These are phyloP conservation scores for Columbina picui DNA, from an alignment of 2,113 vertebrate genomes.

Conservation along the genomic window DNA sequence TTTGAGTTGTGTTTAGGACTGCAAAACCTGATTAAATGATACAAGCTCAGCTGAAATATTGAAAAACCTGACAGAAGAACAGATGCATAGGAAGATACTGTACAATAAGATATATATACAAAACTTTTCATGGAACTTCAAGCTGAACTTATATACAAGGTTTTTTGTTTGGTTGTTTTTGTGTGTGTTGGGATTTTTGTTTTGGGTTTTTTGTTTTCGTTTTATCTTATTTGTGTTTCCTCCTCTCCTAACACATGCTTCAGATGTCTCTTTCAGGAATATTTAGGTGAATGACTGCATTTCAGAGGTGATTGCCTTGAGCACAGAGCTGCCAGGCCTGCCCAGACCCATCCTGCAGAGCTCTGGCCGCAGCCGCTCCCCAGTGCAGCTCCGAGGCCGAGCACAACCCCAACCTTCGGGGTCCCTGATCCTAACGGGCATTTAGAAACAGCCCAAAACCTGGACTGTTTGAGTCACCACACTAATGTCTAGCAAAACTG, in stretches of 20 bases:
- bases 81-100: background rate
- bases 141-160: background rate
- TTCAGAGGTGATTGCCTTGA: constrained; percentile 42
- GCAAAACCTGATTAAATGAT: background rate
- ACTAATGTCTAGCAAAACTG: background rate
- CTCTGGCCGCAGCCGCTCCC: background rate
- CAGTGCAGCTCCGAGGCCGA: background rate
- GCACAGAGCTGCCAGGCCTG: constrained; percentile 36
- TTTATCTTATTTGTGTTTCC: background rate
- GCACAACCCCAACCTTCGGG: background rate
- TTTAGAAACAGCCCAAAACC: background rate
- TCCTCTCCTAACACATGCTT: background rate
- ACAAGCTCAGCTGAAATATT: background rate
- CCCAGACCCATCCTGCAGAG: background rate
- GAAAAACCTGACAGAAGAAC: background rate
- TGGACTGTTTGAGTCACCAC: background rate
- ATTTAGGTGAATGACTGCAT: background rate
- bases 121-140: background rate
- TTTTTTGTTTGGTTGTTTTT: too few species aligned
- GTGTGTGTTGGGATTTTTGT: too few species aligned
- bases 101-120: background rate
- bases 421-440: background rate
- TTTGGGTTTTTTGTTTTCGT: too few species aligned
- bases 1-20: background rate
- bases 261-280: constrained; percentile 5